A percentile compares a stretch with the other conserved stretches of the same genome.
Evolutionary conservation across 2,888 invertebrate genomes (phyloP).

Genomic region (Amblyjoppa fuscipennis): DNA sequence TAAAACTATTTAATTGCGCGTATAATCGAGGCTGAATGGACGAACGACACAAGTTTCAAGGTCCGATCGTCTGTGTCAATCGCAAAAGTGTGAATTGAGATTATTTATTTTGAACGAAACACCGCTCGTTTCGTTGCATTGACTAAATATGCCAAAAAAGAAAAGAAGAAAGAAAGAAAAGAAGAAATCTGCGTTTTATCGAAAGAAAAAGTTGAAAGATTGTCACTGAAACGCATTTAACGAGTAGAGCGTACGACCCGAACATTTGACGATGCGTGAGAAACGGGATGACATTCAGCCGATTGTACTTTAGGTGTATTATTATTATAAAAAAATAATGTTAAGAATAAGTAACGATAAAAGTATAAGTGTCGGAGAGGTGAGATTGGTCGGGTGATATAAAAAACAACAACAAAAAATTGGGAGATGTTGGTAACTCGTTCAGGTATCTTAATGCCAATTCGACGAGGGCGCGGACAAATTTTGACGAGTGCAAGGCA

Average conservation of each 20-base stretch:
- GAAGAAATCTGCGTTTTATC: constrained; percentile 3
- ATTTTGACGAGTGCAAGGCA: constrained; percentile 34
- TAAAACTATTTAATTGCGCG: constrained; percentile 66
- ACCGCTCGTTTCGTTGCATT: neutral
- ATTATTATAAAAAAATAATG: constrained; percentile 39
- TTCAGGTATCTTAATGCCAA: constrained; percentile 66
- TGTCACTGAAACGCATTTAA: constrained; percentile 58
- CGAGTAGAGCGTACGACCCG: constrained; percentile 53
- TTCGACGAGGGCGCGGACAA: constrained; percentile 55
- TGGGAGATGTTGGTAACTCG: constrained; percentile 57
- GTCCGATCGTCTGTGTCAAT: constrained; percentile 48
- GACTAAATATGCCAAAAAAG: neutral
- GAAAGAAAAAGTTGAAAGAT: constrained; percentile 38
- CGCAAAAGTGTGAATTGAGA: constrained; percentile 15
- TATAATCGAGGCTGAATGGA: constrained; percentile 63
- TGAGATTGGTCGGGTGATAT: neutral
- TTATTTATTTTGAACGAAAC: constrained; percentile 30
- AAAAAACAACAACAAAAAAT: neutral
- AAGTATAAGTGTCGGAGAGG: constrained; percentile 24
- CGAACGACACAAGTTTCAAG: constrained; percentile 57
- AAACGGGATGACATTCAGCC: constrained; percentile 47
- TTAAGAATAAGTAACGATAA: constrained; percentile 43
- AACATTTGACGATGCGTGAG: constrained; percentile 37
- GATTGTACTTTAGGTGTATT: constrained; percentile 59
- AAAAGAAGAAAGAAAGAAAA: constrained; percentile 5